Base-by-base conservation (phyloP, 2,888 invertebrate genomes). In the Argyresthia albistria region DNA sequence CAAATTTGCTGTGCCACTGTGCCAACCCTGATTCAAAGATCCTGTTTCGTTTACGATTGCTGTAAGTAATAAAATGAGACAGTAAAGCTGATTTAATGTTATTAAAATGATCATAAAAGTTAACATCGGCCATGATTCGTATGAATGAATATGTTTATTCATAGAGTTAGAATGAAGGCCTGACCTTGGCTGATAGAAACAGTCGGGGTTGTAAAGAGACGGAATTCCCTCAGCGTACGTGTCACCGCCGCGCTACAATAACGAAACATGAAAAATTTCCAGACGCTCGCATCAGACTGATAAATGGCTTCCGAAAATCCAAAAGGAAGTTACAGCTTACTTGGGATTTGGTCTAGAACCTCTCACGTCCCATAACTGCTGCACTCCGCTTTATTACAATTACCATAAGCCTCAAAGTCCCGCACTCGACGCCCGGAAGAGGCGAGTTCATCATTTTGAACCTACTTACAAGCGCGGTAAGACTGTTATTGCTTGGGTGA, bases 271-370 rank as follows among this genome's bases (percentile, higher is more conserved):
- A 87, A 87, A 86, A 87, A 87, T 86, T 83, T 86, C 83, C 83
- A 87, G 86, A 83, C 87, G 80, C 83, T 70, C 81, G 79, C 86
- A 86, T 86, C 86, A 86, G 84, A 87, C 88, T 88, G 88, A 88
- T 88, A 88, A 88, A 88, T 88, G 88, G 87, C 88, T 88, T 88
- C 88, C 88, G 86, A 88, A 88, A 88, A 88, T 88, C 88, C 88
- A 87, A 88, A 88, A 88, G 88, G 88, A 88, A 88, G 88, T 88
- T 87, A 88, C 87, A 88, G 88, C 88, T 88, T 88, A 88, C 80
- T 83, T 74, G 84, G 88, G 88, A 88, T 88, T 88, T 88, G 83
- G 87, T 86, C 87, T 86, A 86, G 87, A 87, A 84, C 86, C 87
- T 87, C 87, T 86, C 86, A 86, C 86, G 86, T 86, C 78, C 84